Evolutionary conservation across 1,140 invertebrate genomes (phyloP).

Genomic region (Zophobas atratus): DNA sequence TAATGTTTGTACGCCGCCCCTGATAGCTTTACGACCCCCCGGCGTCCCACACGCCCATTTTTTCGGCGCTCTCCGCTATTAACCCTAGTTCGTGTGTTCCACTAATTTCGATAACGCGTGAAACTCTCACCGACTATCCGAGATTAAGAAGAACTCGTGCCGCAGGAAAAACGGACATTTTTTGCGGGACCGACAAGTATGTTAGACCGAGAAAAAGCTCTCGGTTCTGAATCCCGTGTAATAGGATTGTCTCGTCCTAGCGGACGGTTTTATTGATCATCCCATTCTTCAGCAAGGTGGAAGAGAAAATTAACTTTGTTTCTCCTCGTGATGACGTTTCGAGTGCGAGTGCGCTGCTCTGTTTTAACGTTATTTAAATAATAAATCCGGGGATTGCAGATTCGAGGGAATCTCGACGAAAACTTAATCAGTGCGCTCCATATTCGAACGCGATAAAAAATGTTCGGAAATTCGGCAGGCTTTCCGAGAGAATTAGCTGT

Average conservation of each 20-base stretch:
- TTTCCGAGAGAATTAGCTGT: too few relatives aligned
- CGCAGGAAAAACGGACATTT: conserved; percentile 7
- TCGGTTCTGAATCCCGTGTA: conserved; percentile 26
- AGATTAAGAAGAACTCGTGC: background rate
- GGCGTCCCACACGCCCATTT: too few relatives aligned
- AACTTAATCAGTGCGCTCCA: background rate
- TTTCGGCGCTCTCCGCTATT: too few relatives aligned
- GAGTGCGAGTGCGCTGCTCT: background rate
- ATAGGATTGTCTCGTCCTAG: conserved; percentile 41
- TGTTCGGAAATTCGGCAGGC: too few relatives aligned
- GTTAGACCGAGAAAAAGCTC: conserved; percentile 13
- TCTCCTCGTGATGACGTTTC: conserved; percentile 5
- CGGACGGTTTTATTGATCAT: conserved; percentile 39
- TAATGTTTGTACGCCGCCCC: too few relatives aligned
- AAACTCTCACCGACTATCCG: too few relatives aligned
- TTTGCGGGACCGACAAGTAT: conserved; percentile 27
- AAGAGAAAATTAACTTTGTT: conserved; percentile 41
- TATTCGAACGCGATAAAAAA: background rate
- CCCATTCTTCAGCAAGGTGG: conserved; percentile 30
- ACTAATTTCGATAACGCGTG: too few relatives aligned
- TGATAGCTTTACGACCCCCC: too few relatives aligned
- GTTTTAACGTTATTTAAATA: background rate
- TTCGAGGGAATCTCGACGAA: background rate
- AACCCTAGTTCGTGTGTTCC: too few relatives aligned
- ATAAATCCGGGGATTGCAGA: background rate